phyloP scores from a whole-genome alignment of 2,113 vertebrate species.

The Damaliscus lunatus region DNA sequence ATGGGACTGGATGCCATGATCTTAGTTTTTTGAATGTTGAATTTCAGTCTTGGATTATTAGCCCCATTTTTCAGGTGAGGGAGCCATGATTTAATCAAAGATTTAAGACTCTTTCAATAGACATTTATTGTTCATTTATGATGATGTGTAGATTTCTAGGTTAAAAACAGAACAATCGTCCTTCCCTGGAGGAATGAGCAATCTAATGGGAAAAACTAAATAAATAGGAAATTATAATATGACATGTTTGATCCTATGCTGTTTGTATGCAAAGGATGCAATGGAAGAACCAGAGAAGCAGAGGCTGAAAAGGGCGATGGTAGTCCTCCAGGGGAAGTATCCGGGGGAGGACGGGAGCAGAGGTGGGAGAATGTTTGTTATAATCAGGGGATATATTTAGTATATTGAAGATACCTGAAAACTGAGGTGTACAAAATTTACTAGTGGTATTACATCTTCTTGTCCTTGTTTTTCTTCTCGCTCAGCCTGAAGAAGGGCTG shows the following conservation, averaged over 20 bases:
- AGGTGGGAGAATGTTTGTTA: neutral
- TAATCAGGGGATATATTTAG: neutral
- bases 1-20: neutral
- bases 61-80: neutral
- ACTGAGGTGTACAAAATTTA: slow-evolving; percentile 33
- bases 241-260: neutral
- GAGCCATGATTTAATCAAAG: neutral
- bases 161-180: neutral
- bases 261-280: neutral
- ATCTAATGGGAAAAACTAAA: neutral
- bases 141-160: neutral
- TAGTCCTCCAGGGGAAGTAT: neutral
- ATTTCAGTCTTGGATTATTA: neutral
- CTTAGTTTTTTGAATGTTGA: neutral
- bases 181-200: neutral
- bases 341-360: neutral
- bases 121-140: slow-evolving; percentile 1
- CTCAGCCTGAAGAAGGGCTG: slow-evolving; percentile 39
- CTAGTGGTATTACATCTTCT: slow-evolving; percentile 48
- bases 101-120: slow-evolving; percentile 2
- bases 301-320: neutral
- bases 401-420: neutral
- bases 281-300: neutral
- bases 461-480: slow-evolving; percentile 65
- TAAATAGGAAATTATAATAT: neutral